phyloP scores from a whole-genome alignment of 2,888 invertebrate species.

The Ophion ventricosus region DNA sequence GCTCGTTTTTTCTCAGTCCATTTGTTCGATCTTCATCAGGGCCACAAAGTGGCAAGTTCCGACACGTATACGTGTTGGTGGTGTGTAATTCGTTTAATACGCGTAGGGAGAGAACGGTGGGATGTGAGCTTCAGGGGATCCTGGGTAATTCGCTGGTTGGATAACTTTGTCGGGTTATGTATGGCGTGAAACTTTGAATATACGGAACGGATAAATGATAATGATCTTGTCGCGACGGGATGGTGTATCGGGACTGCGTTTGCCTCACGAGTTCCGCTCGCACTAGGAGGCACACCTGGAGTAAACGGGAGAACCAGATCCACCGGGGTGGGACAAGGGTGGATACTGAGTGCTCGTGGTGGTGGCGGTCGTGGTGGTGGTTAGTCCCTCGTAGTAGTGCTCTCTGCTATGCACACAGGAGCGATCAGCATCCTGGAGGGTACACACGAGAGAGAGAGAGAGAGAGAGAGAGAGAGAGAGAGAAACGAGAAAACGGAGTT shows the following conservation, averaged over 20 bases:
- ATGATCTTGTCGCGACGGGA: slow-evolving; percentile 71
- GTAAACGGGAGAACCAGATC: slow-evolving; percentile 57
- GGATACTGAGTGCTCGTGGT: slow-evolving; percentile 56
- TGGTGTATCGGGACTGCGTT: slow-evolving; percentile 71
- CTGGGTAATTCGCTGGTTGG: not conserved
- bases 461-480: slow-evolving; percentile 33
- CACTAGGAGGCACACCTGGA: slow-evolving; percentile 67
- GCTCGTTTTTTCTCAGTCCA: not conserved
- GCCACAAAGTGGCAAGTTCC: slow-evolving; percentile 13
- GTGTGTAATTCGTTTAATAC: not conserved
- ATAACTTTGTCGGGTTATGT: slow-evolving; percentile 3
- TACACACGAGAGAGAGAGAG: slow-evolving; percentile 57
- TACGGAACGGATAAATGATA: slow-evolving; percentile 57
- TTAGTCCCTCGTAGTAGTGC: slow-evolving; percentile 48
- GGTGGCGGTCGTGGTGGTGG: slow-evolving; percentile 49
- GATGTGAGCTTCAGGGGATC: not conserved
- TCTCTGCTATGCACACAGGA: slow-evolving; percentile 63
- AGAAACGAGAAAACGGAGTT: slow-evolving; percentile 41
- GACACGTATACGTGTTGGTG: not conserved
- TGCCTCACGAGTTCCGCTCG: slow-evolving; percentile 69
- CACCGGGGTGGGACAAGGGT: slow-evolving; percentile 61
- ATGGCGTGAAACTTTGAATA: not conserved
- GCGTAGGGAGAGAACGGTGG: not conserved
- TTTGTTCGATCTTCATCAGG: not conserved
- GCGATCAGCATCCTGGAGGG: slow-evolving; percentile 7